phyloP scores from a whole-genome alignment of 1,140 invertebrate genomes.

The Cecropterus lyciades region DNA sequence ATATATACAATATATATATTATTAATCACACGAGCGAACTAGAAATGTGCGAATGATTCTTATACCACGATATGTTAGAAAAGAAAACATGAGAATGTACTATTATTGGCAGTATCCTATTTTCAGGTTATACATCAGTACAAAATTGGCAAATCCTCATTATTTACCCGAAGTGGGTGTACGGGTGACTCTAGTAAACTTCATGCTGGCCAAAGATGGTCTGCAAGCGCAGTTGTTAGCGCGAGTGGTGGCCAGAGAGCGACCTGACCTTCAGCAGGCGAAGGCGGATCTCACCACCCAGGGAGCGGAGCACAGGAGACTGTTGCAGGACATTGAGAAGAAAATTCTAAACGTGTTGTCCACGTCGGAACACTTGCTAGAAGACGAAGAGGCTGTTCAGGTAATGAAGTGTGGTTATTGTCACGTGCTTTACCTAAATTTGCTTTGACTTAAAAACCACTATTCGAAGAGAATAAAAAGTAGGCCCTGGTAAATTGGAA shows the following conservation, averaged over 20 bases:
- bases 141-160: slow-evolving; percentile 96
- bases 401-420: slow-evolving; percentile 50
- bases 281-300: slow-evolving; percentile 96
- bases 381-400: slow-evolving; percentile 97
- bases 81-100: no score
- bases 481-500: no score
- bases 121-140: slow-evolving; percentile 95
- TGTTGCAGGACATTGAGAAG: slow-evolving; percentile 97
- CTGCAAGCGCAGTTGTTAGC: slow-evolving; percentile 95
- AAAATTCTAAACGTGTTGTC: slow-evolving; percentile 93
- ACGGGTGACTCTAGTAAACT: slow-evolving; percentile 97
- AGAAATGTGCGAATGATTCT: no score
- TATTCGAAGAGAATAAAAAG: no score
- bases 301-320: slow-evolving; percentile 95
- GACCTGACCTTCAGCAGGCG: slow-evolving; percentile 96
- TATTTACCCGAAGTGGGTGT: slow-evolving; percentile 96
- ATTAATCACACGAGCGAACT: no score
- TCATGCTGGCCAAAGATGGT: slow-evolving; percentile 96
- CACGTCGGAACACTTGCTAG: slow-evolving; percentile 96
- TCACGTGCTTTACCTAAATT: no score
- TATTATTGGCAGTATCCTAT: no score
- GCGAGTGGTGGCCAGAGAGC: slow-evolving; percentile 95
- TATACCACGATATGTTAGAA: no score
- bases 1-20: no score
- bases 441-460: no score